Conservation (phyloP, 2,888 invertebrate genomes). For the Escarpia spicata region DNA sequence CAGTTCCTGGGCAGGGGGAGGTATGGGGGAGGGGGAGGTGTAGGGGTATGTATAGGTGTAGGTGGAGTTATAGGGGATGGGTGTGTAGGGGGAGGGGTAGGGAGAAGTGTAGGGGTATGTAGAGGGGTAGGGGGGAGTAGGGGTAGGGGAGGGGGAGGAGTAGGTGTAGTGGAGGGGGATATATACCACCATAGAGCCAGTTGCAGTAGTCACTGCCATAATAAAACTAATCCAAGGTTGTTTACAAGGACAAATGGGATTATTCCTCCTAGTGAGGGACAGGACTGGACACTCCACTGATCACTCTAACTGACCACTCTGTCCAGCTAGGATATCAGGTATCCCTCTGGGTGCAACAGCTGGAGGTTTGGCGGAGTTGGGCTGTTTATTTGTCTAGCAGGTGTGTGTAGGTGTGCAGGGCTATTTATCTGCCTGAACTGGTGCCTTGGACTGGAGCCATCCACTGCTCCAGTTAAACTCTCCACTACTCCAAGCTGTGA, state of each 20-base stretch:
- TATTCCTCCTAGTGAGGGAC: not conserved
- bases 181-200: not conserved
- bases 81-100: too few species aligned
- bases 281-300: not conserved
- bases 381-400: conserved; percentile 3
- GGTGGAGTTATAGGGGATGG: too few species aligned
- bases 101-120: too few species aligned
- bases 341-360: not conserved
- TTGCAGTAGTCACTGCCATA: not conserved
- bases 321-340: not conserved
- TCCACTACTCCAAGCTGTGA: not conserved
- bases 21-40: too few species aligned
- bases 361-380: not conserved
- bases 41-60: too few species aligned
- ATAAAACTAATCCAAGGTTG: not conserved
- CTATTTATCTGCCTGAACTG: not conserved
- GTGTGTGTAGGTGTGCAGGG: not conserved
- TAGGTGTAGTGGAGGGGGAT: not conserved
- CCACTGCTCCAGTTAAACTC: not conserved
- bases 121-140: too few species aligned
- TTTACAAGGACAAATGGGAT: not conserved
- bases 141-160: too few species aligned
- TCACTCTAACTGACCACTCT: not conserved
- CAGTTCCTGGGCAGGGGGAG: too few species aligned
- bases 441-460: too few species aligned